A percentile compares a stretch with the other conserved stretches of the same genome.
These are phyloP conservation scores for Melanostoma mellinum DNA, from an alignment of 2,888 invertebrate species.

Conservation along the genomic window DNA sequence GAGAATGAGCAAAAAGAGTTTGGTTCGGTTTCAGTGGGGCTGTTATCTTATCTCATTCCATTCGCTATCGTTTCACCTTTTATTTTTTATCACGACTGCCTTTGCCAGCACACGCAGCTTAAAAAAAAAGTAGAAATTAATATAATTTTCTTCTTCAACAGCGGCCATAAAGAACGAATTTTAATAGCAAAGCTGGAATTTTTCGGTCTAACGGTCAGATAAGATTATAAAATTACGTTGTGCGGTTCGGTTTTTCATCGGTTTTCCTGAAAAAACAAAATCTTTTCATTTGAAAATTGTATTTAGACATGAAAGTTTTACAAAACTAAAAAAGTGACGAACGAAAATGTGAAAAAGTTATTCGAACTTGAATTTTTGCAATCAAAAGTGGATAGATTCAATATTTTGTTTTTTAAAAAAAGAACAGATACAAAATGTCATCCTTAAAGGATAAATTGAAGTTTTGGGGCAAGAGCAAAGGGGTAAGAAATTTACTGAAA, in stretches of 20 bases:
- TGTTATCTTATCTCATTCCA: slow-evolving; percentile 70
- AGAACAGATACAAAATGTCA: slow-evolving; percentile 76
- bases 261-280: background rate
- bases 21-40: slow-evolving; percentile 31
- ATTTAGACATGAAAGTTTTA: background rate
- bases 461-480: slow-evolving; percentile 80
- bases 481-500: slow-evolving; percentile 76
- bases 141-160: slow-evolving; percentile 50
- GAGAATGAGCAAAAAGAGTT: slow-evolving; percentile 29
- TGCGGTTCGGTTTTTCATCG: slow-evolving; percentile 47
- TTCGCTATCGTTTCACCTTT: slow-evolving; percentile 57
- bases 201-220: slow-evolving; percentile 49
- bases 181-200: slow-evolving; percentile 59
- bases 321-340: slow-evolving; percentile 1
- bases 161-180: slow-evolving; percentile 20
- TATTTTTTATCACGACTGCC: slow-evolving; percentile 45
- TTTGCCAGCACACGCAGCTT: slow-evolving; percentile 35
- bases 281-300: slow-evolving; percentile 4
- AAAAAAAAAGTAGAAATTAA: slow-evolving; percentile 34
- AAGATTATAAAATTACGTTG: slow-evolving; percentile 58
- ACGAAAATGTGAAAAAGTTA: slow-evolving; percentile 10
- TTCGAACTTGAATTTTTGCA: background rate
- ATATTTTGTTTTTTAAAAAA: background rate
- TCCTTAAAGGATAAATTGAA: slow-evolving; percentile 82
- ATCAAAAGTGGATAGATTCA: background rate